Percentiles rank a stretch among this genome's conserved stretches.
These are phyloP conservation scores for Noctilio leporinus DNA, from an alignment of 2,113 vertebrate species.

Conservation along the genomic window DNA sequence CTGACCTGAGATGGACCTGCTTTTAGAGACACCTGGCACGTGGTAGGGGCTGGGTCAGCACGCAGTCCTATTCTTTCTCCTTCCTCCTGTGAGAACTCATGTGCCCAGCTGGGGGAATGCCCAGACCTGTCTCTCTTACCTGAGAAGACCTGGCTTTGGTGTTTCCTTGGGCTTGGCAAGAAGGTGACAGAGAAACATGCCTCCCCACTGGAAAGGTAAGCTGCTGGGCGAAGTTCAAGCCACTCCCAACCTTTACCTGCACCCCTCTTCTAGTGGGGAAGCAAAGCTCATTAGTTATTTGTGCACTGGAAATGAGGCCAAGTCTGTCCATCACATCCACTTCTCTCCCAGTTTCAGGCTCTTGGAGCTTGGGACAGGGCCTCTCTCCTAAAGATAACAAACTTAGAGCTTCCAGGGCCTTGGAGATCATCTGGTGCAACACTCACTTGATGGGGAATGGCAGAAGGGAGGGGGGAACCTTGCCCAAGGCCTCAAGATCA, in stretches of 20 bases:
- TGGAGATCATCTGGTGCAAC: neutral
- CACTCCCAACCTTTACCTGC: neutral
- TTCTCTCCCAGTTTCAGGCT: neutral
- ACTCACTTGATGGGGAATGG: constrained; percentile 12
- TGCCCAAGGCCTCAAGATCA: neutral
- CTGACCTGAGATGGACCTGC: neutral
- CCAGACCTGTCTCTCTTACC: neutral
- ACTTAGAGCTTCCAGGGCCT: neutral
- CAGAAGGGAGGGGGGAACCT: neutral
- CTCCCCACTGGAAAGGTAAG: neutral
- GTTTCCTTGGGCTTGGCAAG: neutral
- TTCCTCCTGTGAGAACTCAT: neutral
- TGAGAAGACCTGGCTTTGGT: neutral
- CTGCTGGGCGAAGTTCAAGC: neutral
- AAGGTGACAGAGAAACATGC: constrained; percentile 2
- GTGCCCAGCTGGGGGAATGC: neutral
- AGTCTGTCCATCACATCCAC: neutral
- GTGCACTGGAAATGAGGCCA: neutral
- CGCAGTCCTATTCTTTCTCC: neutral
- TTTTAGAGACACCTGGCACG: neutral
- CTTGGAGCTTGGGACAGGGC: neutral
- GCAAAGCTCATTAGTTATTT: neutral
- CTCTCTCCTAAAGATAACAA: neutral
- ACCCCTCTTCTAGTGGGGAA: neutral
- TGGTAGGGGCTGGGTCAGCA: neutral